These are phyloP conservation scores for Eristalis tenax DNA, from an alignment of 2,888 invertebrate species.

Conservation along the genomic window DNA sequence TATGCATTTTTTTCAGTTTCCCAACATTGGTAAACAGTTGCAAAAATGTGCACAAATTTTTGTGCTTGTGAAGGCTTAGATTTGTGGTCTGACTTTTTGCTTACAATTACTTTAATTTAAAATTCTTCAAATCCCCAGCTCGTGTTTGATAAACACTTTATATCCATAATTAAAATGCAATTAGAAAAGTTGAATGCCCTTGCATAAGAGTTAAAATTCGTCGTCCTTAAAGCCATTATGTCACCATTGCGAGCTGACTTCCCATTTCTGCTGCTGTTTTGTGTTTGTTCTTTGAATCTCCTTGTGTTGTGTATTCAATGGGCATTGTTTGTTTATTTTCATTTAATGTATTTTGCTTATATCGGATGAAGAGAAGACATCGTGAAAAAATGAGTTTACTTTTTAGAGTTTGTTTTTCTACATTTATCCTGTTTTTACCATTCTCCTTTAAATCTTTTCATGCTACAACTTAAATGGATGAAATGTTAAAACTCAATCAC, in stretches of 20 bases:
- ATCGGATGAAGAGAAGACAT: constrained; percentile 4
- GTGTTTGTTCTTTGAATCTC: constrained; percentile 25
- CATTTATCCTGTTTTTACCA: neutral
- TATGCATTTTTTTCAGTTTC: no score
- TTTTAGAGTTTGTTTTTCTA: neutral
- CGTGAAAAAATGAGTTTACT: neutral
- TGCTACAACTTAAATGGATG: constrained; percentile 27
- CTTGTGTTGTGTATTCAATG: constrained; percentile 22
- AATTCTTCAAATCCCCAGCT: constrained; percentile 7
- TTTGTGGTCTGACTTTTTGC: neutral
- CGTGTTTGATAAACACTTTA: constrained; percentile 59
- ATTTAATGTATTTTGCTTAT: constrained; percentile 24
- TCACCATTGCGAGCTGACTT: neutral
- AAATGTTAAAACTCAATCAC: constrained; percentile 25
- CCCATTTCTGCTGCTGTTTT: neutral
- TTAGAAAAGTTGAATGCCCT: constrained; percentile 47
- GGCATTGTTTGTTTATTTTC: constrained; percentile 34
- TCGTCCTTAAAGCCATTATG: constrained; percentile 14
- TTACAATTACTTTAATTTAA: constrained; percentile 2
- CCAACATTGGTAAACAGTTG: neutral
- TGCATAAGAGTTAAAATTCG: constrained; percentile 37
- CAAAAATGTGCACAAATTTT: neutral
- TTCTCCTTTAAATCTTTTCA: neutral
- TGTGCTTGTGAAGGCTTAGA: neutral
- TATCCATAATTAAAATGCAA: constrained; percentile 47